Evolutionary conservation across 2,888 invertebrate species (phyloP).

Genomic region (Diaperis boleti): DNA sequence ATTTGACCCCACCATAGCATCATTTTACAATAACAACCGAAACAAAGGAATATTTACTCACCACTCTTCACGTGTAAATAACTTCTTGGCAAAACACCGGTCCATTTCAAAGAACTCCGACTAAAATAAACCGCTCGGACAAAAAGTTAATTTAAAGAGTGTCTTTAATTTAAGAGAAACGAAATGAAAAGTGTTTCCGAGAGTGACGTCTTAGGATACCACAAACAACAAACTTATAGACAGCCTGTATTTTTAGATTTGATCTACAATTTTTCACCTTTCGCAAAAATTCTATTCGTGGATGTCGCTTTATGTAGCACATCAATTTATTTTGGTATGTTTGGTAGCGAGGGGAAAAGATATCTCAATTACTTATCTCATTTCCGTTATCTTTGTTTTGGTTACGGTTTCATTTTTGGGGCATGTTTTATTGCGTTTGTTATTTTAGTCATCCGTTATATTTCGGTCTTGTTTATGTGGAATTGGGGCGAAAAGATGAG

Average conservation of each 20-base stretch:
- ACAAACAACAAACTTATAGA: no score
- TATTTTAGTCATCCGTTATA: neutral
- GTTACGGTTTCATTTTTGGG: neutral
- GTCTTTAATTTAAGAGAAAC: neutral
- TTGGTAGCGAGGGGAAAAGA: neutral
- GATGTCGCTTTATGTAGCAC: neutral
- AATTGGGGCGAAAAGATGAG: no score
- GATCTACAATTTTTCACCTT: no score
- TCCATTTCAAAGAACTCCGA: neutral
- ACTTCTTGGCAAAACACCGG: neutral
- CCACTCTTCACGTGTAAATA: neutral
- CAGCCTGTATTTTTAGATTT: no score
- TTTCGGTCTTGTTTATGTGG: neutral
- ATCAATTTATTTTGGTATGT: neutral
- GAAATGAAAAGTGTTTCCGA: neutral
- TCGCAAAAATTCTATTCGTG: no score
- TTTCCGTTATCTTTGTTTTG: neutral
- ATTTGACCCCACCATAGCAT: no score
- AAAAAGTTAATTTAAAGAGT: neutral
- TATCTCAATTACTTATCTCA: neutral
- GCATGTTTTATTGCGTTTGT: neutral
- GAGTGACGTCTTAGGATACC: no score
- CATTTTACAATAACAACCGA: no score
- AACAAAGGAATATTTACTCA: neutral
- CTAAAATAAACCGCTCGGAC: no score